Evolutionary conservation across 2,797 vertebrate species (phyloP), one percentile per base, ranked within the genome.

Genomic region (Etheostoma nigrum): DNA sequence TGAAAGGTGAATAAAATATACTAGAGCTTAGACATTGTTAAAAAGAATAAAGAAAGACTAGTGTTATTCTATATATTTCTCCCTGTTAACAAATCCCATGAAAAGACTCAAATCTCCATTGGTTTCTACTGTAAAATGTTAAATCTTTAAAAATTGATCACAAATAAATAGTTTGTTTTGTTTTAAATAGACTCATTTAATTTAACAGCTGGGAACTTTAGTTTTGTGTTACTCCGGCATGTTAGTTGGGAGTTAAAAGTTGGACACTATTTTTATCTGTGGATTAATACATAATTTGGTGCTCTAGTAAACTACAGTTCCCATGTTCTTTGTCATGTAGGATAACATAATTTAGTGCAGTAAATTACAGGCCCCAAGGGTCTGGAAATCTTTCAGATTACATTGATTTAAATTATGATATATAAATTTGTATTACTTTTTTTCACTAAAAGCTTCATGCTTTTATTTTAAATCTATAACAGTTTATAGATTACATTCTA

Each of bases 1-100:
- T 44, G 9, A 67, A 78, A 72, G 25, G 27, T 48, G 13, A 49
- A 60, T 70, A 71, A 53, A 63, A 73, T 25, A 60, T 1, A 67
- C 9, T 19, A 11, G 1, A 66, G 4, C 3, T 54, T 16, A 58
- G 42, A 47, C 21, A 51, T 52, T n/a, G 49, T 78, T 52, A 51
- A 0, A 0, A 55, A 51, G 36, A 58, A 51, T 12, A 23, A 25
- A 25, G 25, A 25, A 25, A 55, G 5, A 2, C 7, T 57, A 19
- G 5, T 10, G 30, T 42, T 67, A n/a, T 27, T 74, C 36, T 53
- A 1, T 51, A 25, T 2, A 11, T 58, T 42, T 55, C 4, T 54
- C 9, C 36, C 36, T 40, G 8, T 57, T 30, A 23, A 78, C 12
- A 66, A 63, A 78, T 40, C 16, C 64, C 44, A 78, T 25, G 21